phyloP scores from a whole-genome alignment of 1,140 invertebrate genomes.

The Physella acuta region DNA sequence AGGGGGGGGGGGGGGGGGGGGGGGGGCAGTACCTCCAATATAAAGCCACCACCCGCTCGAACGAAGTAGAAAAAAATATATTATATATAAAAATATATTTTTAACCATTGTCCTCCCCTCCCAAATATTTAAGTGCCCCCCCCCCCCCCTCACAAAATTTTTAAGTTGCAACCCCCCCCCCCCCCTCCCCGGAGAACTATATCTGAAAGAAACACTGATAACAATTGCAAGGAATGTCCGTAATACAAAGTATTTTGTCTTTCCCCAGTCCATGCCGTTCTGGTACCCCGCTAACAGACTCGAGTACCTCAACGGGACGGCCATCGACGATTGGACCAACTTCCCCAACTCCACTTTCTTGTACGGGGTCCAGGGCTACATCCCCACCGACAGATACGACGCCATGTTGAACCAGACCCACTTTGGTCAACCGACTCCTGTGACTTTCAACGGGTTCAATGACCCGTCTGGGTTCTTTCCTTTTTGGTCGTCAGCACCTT shows the following conservation, averaged over 20 bases:
- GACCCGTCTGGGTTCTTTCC: conserved; percentile 35
- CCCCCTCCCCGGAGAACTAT: too few species aligned
- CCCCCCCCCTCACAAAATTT: too few species aligned
- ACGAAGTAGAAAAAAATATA: too few species aligned
- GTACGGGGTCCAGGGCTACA: conserved; percentile 36
- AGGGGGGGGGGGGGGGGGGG: too few species aligned
- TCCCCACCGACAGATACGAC: conserved; percentile 33
- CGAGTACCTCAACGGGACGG: conserved; percentile 46
- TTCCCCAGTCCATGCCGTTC: conserved; percentile 40
- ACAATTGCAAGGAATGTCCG: too few species aligned
- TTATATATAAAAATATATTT: too few species aligned
- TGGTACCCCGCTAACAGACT: conserved; percentile 45
- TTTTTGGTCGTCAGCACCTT: conserved; percentile 46
- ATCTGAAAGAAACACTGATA: too few species aligned
- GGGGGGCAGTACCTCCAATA: too few species aligned
- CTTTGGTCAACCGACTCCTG: conserved; percentile 43
- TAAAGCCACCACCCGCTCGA: too few species aligned
- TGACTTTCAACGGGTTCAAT: conserved; percentile 46
- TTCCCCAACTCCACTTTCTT: conserved; percentile 24
- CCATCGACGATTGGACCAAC: conserved; percentile 26
- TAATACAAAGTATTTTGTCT: not conserved
- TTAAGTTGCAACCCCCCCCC: too few species aligned
- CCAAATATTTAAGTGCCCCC: too few species aligned
- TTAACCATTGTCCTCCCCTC: too few species aligned
- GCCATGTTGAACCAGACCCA: conserved; percentile 37